Evolutionary conservation across 2,797 vertebrate species (phyloP).

Genomic region (Pelodytes ibericus): DNA sequence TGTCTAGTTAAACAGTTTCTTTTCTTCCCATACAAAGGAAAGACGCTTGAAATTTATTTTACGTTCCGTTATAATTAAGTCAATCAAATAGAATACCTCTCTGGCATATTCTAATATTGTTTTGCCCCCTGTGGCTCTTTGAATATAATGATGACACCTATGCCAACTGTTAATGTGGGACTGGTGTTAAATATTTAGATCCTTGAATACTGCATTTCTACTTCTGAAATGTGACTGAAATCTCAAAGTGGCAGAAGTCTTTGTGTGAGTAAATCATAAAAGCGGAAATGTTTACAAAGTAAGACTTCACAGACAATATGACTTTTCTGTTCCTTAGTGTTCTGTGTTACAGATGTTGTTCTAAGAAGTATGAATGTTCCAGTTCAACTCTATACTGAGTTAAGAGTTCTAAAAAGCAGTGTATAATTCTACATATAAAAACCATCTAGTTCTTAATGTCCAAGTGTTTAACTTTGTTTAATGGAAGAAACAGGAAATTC

Average conservation of each 20-base stretch:
- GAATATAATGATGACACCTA: constrained; percentile 70
- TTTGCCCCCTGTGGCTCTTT: constrained; percentile 53
- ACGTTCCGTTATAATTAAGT: constrained; percentile 42
- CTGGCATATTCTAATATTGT: constrained; percentile 51
- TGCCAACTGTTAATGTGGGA: constrained; percentile 69
- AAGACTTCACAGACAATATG: constrained; percentile 3
- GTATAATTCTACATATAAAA: too few species aligned
- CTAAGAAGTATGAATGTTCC: not conserved
- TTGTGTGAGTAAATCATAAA: constrained; percentile 60
- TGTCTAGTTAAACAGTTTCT: constrained; percentile 44
- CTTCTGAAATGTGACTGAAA: constrained; percentile 64
- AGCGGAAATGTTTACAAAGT: constrained; percentile 57
- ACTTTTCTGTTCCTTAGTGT: not conserved
- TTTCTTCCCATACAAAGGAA: constrained; percentile 27
- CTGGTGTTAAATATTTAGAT: constrained; percentile 74
- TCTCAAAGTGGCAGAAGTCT: constrained; percentile 64
- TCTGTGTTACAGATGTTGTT: not conserved
- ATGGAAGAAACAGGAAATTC: too few species aligned
- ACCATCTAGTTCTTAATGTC: too few species aligned
- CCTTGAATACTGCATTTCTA: constrained; percentile 63
- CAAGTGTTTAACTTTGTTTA: too few species aligned
- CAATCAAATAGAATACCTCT: constrained; percentile 46
- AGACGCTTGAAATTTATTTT: constrained; percentile 41
- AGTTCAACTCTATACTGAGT: not conserved
- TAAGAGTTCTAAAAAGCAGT: too few species aligned